Evolutionary conservation across 2,888 invertebrate genomes (phyloP), one percentile per base, ranked within the genome.

Genomic region (Thecophora atra): DNA sequence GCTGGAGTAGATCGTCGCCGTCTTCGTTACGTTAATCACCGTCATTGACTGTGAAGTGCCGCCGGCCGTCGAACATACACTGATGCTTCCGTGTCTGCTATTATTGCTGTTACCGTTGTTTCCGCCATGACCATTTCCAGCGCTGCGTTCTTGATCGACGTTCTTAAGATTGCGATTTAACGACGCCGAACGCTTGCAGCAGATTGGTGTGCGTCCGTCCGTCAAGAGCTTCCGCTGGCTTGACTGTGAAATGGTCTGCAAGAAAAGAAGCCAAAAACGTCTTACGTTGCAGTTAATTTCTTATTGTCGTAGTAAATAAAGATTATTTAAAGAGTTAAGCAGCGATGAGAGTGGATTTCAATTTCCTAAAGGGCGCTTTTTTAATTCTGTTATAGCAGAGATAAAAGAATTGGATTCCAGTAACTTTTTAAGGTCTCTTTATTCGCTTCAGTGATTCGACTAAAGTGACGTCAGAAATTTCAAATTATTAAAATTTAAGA

Each of bases 151-250:
- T 17, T 24, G 26, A 13, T 67, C 67, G 54, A 28, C 19, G 15
- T 58, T 56, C 15, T 62, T 62, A 21, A 51, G 51, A 73, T 67
- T 79, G 73, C 44, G 81, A 4, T 81, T 78, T 64, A 79, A 37
- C 17, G 82, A 83, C 70, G 78, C 78, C 24, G 77, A 75, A 42
- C 81, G 77, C 79, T 81, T 79, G 74, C 80, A 81, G 66, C 81
- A 83, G 13, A 82, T 74, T 74, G 82, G 82, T 3, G 81, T 77
- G 0, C 82, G 76, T 0, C 82, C 81, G 47, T 82, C 80, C 13
- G 75, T 74, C 4, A 81, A 74, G 21, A 81, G 47, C 26, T 79
- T 77, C 1, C 81, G 77, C 42, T 80, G 80, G 66, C 78, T 77
- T 2, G 64, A 64, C 24, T 26, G 56, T 26, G 24, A 58, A 28